Percentiles rank a stretch among this genome's conserved stretches.
Evolutionary conservation across 2,113 vertebrate genomes (phyloP).

Genomic region (Brienomyrus brachyistius): DNA sequence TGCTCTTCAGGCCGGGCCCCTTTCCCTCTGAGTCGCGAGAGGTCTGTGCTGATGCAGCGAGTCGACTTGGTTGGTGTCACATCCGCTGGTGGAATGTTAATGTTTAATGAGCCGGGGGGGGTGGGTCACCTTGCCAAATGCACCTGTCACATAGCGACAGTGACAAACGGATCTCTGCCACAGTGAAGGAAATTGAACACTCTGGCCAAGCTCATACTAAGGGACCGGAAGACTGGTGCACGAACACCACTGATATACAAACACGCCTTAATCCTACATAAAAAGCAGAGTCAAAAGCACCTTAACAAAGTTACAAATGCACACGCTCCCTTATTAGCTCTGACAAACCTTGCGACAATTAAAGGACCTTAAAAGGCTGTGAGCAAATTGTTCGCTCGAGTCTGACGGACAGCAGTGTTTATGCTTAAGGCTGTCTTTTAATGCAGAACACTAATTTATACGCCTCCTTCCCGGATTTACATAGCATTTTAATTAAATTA

Average conservation of each 20-base stretch:
- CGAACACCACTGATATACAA: neutral
- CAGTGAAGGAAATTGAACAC: neutral
- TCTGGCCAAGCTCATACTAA: neutral
- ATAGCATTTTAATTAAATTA: slow-evolving; percentile 19
- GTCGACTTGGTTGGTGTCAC: neutral
- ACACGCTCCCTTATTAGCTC: neutral
- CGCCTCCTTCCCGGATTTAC: neutral
- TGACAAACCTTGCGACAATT: slow-evolving; percentile 3
- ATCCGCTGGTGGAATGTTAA: neutral
- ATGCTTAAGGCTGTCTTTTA: neutral
- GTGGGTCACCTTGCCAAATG: slow-evolving; percentile 5
- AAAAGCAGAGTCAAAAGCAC: neutral
- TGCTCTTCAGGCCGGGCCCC: neutral
- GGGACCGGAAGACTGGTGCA: neutral
- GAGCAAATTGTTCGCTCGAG: neutral
- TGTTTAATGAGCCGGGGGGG: slow-evolving; percentile 3
- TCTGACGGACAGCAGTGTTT: neutral
- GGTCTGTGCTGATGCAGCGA: neutral
- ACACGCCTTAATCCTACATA: neutral
- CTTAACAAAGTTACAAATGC: slow-evolving; percentile 1
- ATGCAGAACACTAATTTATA: neutral
- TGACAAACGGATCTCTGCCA: neutral
- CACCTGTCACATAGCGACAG: neutral
- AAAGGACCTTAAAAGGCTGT: neutral
- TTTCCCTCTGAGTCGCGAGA: neutral